phyloP scores from a whole-genome alignment of 2,888 invertebrate species.

The Meteorus colon region DNA sequence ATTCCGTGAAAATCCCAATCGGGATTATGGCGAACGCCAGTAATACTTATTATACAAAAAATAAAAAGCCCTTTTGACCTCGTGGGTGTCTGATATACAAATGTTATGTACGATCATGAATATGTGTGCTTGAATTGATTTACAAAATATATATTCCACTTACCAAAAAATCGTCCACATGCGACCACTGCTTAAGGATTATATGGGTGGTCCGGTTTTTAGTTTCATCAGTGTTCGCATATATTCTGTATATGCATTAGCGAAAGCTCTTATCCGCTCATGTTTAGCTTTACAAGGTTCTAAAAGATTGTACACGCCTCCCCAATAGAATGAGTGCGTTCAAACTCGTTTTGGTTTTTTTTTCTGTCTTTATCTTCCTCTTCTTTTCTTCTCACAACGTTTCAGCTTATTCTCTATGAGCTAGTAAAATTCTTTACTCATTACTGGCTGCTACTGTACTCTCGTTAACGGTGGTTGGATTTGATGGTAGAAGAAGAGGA shows the following conservation, averaged over 20 bases:
- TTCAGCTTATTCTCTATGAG: not conserved
- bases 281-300: not conserved
- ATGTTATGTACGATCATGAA: conserved; percentile 28
- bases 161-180: conserved; percentile 25
- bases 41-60: conserved; percentile 63
- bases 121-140: conserved; percentile 4
- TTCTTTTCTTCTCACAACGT: not conserved
- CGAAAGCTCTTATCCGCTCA: conserved; percentile 15
- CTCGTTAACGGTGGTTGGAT: not conserved
- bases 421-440: not conserved
- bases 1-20: conserved; percentile 62
- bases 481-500: not conserved
- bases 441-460: not conserved
- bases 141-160: not conserved
- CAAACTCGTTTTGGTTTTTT: not conserved
- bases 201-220: conserved; percentile 29
- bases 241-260: conserved; percentile 46
- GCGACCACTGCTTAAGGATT: conserved; percentile 49
- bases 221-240: conserved; percentile 32
- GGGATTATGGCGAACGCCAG: conserved; percentile 65
- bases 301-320: not conserved
- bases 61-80: conserved; percentile 21
- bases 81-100: not conserved
- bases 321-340: not conserved
- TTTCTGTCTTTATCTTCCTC: not conserved